Conservation (phyloP, 1,140 invertebrate species). For the Oppia nitens region DNA sequence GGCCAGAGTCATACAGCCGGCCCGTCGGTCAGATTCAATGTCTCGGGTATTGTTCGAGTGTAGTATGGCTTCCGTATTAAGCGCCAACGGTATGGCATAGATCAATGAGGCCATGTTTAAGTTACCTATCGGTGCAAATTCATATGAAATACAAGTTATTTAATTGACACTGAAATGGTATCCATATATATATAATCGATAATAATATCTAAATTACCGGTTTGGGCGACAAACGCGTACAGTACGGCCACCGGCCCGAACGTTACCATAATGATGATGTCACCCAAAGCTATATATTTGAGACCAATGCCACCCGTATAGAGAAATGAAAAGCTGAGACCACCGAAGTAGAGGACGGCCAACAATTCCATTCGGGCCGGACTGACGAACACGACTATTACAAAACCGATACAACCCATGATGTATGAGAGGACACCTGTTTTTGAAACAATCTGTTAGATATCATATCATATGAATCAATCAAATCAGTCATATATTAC, state of each 20-base stretch:
- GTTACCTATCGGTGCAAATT: neutral
- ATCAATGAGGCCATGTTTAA: constrained; percentile 68
- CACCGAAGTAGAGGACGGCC: constrained; percentile 83
- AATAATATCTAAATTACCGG: constrained; percentile 39
- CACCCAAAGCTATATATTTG: constrained; percentile 80
- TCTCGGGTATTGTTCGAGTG: constrained; percentile 88
- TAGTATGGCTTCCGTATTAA: constrained; percentile 85
- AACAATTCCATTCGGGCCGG: constrained; percentile 83
- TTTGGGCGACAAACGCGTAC: constrained; percentile 80
- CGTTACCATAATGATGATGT: constrained; percentile 70
- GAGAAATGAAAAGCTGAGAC: constrained; percentile 81
- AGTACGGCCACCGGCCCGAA: constrained; percentile 88
- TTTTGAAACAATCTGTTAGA: neutral
- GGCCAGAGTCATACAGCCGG: constrained; percentile 76
- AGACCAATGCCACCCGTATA: constrained; percentile 78
- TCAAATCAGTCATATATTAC: neutral
- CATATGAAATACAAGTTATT: neutral
- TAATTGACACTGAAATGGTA: neutral
- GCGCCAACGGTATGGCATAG: constrained; percentile 76
- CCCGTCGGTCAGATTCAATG: constrained; percentile 60
- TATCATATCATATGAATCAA: neutral
- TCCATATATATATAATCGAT: too few species aligned
- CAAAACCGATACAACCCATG: constrained; percentile 71
- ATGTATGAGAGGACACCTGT: constrained; percentile 59
- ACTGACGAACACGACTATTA: constrained; percentile 55